Base-by-base conservation (phyloP, 2,797 vertebrate species). In the Hephaestus fuliginosus region DNA sequence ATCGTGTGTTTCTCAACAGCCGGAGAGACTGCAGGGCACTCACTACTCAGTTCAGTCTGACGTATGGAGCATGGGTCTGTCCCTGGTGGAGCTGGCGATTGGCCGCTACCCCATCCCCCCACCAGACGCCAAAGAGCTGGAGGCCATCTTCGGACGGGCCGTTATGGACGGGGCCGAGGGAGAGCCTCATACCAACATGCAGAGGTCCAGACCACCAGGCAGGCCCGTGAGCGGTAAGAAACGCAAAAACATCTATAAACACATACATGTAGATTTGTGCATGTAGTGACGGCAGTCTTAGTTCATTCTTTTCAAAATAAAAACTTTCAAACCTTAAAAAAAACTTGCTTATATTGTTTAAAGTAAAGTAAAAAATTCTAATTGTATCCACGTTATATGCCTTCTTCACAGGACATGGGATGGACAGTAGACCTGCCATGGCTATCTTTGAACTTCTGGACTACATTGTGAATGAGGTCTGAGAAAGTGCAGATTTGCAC, bases 11-110 rank as follows among this genome's bases (percentile, higher is more conserved):
- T 70, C 88, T 94, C 79, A 77, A 90, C 96, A 99, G 98, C 98
- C 98, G 30, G 98, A 99, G 95, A 97, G 98, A 90, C 94, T 99
- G 95, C 98, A 99, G 94, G 98, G 98, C 93, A 99, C 98, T 13
- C 97, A 99, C 94, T 99, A 99, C 90, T 98, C 98, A 0, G 98
- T 99, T 90, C 98, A 99, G 95, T 99, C 98, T 0, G 98, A 99
- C 93, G 97, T 99, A 91, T 99, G 98, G 98, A 99, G 98, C 94
- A 99, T 99, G 98, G 98, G 98, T 74, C 95, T 99, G 94, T 99
- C 98, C 3, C 91, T 99, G 88, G 98, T 99, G 92, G 98, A 99
- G 94, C 94, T 99, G 93, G 96, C 97, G 3, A 97, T 99, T 10
- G 98, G 98, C 81, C 97, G 98, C 92, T 98, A 97, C 89, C 98